Base-by-base conservation (phyloP, 2,888 invertebrate genomes). In the Drosophila recens region DNA sequence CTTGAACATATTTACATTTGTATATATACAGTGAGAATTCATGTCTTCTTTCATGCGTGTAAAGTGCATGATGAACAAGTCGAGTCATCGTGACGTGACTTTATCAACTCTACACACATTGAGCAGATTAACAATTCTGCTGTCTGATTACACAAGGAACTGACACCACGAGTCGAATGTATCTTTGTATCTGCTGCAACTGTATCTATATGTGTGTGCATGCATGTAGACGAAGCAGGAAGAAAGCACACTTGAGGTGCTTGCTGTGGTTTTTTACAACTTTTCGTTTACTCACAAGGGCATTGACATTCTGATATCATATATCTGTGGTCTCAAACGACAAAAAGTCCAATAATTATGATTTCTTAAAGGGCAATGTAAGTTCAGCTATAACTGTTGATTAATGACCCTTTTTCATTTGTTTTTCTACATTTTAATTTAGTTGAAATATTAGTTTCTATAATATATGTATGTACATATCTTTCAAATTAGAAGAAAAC, bases 81-180 rank as follows among this genome's bases (percentile, higher is more conserved):
- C 82, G 65, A 88, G 74, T 82, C 89, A 86, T 67, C 70, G 64
- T 86, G 82, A 82, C 66, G 68, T 54, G 58, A 64, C 61, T 53
- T 49, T 68, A 61, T 63, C 36, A 64, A 63, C 49, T 52, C 46
- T 54, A 54, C 59, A 45, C 38, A 13, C 65, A 42, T 46, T 51
- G 46, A 59, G 27, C 9, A 40, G 58, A 63, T 61, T 45, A 38
- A 42, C 23, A 51, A 36, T 42, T 42, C 27, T 10, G 52, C 17
- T 48, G 36, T 38, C 36, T 48, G 56, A 71, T 46, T 59, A 30
- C 30, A 33, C 43, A 36, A 10, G 33, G 6, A 33, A 49, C 30
- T 58, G 49, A 45, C 13, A 52, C 45, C 63, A 17, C 11, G 17
- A 27, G 43, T 9, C 27, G 36, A 4, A 23, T 6, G 5, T 20